Conservation (phyloP, 1,140 invertebrate genomes). For the Rhagoletis zephyria region DNA sequence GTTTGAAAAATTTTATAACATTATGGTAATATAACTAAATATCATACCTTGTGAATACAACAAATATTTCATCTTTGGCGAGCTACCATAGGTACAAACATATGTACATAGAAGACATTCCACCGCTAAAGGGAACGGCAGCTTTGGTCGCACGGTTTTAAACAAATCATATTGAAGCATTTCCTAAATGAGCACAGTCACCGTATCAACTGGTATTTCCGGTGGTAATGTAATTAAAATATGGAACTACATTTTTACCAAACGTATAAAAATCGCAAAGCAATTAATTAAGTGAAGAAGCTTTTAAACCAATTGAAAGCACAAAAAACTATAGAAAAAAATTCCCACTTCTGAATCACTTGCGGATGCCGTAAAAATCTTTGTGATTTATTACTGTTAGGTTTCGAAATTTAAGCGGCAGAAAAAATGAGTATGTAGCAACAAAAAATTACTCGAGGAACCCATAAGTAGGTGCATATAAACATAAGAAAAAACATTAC, state of each 20-base stretch:
- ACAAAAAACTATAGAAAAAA: neutral
- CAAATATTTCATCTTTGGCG: no score
- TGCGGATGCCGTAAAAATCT: neutral
- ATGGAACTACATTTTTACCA: neutral
- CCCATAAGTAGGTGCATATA: neutral
- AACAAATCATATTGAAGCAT: no score
- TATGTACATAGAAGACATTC: no score
- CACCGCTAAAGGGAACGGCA: no score
- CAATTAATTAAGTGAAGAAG: slow-evolving; percentile 16
- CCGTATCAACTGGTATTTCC: neutral
- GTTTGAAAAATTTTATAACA: no score
- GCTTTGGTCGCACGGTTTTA: no score
- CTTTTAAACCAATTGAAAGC: neutral
- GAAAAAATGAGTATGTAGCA: no score
- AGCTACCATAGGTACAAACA: no score
- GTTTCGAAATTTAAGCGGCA: neutral
- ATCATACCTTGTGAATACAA: no score
- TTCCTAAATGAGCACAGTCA: no score
- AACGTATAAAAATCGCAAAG: neutral
- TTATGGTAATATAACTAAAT: no score
- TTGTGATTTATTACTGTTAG: slow-evolving; percentile 19
- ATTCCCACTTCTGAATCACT: neutral
- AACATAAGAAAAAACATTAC: neutral
- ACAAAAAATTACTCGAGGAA: neutral
- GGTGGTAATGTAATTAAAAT: neutral